Conservation (phyloP, 1,140 invertebrate genomes). For the Papilio polytes region DNA sequence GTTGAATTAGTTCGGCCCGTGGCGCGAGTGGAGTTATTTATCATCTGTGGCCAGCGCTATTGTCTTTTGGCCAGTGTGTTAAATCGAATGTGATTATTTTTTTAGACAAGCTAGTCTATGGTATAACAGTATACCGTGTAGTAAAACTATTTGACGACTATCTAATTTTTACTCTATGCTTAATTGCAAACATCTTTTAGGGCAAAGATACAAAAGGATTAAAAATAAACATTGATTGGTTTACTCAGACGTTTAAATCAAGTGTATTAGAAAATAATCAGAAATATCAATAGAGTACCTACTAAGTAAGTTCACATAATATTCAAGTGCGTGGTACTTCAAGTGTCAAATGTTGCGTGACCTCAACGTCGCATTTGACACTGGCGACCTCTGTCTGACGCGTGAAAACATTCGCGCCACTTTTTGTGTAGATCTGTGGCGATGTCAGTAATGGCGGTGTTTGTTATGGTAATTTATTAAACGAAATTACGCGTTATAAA, state of each 20-base stretch:
- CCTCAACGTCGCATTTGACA: slow-evolving; percentile 33
- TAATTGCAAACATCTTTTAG: too few relatives aligned
- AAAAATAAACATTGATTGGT: too few relatives aligned
- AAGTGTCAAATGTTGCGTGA: slow-evolving; percentile 45
- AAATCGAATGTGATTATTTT: slow-evolving; percentile 30
- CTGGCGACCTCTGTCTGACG: slow-evolving; percentile 40
- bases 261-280: slow-evolving; percentile 1
- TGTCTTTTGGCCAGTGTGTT: slow-evolving; percentile 31
- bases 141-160: not conserved
- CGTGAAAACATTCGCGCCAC: slow-evolving; percentile 39
- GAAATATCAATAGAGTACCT: not conserved
- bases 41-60: slow-evolving; percentile 36
- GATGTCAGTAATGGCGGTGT: slow-evolving; percentile 34
- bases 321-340: slow-evolving; percentile 14
- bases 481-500: not conserved
- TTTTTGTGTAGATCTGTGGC: slow-evolving; percentile 43
- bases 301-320: slow-evolving; percentile 21
- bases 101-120: slow-evolving; percentile 11
- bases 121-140: not conserved
- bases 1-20: slow-evolving; percentile 41
- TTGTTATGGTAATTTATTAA: slow-evolving; percentile 35
- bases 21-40: slow-evolving; percentile 40
- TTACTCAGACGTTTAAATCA: not conserved
- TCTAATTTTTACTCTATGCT: too few relatives aligned
- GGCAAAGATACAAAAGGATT: too few relatives aligned